Evolutionary conservation across 2,888 invertebrate species (phyloP).

Genomic region (Pachycephus smyrnensis): DNA sequence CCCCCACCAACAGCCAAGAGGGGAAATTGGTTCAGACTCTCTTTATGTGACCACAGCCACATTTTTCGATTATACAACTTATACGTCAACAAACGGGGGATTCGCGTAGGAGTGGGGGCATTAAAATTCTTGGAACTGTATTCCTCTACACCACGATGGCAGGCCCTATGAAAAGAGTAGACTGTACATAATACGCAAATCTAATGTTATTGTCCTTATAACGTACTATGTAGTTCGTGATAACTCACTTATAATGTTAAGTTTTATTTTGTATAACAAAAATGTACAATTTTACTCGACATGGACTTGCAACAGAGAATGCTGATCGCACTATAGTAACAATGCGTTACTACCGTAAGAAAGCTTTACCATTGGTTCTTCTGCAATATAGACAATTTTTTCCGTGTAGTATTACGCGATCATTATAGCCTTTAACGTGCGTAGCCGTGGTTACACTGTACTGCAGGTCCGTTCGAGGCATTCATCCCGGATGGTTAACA

Average conservation of each 20-base stretch:
- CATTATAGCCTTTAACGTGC: constrained; percentile 1
- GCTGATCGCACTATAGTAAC: background rate
- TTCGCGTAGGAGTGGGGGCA: too few relatives aligned
- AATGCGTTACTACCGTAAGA: background rate
- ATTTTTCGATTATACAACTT: too few relatives aligned
- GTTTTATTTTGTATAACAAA: background rate
- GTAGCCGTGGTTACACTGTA: background rate
- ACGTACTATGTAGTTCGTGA: too few relatives aligned
- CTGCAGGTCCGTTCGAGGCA: background rate
- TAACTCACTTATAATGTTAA: background rate
- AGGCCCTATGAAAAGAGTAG: too few relatives aligned
- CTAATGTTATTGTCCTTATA: background rate
- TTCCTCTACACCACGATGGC: too few relatives aligned
- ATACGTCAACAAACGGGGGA: too few relatives aligned
- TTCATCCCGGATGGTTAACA: background rate
- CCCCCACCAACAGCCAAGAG: too few relatives aligned
- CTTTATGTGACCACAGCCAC: too few relatives aligned
- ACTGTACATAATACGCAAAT: background rate
- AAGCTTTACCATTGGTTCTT: background rate
- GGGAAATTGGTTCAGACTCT: too few relatives aligned
- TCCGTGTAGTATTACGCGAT: background rate
- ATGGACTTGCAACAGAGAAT: background rate
- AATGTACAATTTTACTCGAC: background rate
- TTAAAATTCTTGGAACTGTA: too few relatives aligned
- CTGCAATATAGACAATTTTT: background rate